Percentiles rank a stretch among this genome's conserved stretches.
phyloP scores from a whole-genome alignment of 2,113 vertebrate genomes.

The Peucedramus taeniatus region DNA sequence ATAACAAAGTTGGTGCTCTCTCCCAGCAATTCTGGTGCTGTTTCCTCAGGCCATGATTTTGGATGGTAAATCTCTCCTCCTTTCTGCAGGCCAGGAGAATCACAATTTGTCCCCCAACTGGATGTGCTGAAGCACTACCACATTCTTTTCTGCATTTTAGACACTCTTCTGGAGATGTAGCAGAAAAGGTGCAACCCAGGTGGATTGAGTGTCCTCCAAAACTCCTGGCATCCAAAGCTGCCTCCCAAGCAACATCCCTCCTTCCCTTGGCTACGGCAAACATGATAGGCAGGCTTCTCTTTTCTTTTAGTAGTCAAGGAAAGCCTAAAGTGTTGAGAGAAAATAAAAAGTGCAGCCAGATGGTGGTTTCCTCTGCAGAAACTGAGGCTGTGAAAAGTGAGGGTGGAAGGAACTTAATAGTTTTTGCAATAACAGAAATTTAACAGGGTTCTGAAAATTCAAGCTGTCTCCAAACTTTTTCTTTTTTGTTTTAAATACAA shows the following conservation, averaged over 20 bases:
- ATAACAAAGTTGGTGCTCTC: rapidly evolving
- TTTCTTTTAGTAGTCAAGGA: neutral
- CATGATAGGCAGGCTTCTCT: neutral
- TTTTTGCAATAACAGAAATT: neutral
- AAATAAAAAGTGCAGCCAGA: neutral
- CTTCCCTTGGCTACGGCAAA: neutral
- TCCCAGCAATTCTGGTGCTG: neutral
- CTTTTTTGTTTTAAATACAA: neutral
- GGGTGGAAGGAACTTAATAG: neutral
- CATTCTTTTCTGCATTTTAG: neutral
- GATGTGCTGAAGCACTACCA: neutral
- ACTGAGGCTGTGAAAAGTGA: neutral
- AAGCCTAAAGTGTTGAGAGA: neutral
- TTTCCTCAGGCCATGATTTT: neutral
- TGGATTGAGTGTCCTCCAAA: neutral
- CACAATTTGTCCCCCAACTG: neutral
- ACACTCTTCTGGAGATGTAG: neutral
- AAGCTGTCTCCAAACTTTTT: neutral
- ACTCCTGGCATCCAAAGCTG: neutral
- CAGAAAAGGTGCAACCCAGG: neutral
- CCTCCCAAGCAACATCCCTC: neutral
- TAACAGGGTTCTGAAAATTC: neutral
- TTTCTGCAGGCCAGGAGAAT: neutral
- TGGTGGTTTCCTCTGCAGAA: neutral
- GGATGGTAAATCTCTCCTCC: neutral